phyloP scores from a whole-genome alignment of 2,888 invertebrate species.

The Sisyra nigra region DNA sequence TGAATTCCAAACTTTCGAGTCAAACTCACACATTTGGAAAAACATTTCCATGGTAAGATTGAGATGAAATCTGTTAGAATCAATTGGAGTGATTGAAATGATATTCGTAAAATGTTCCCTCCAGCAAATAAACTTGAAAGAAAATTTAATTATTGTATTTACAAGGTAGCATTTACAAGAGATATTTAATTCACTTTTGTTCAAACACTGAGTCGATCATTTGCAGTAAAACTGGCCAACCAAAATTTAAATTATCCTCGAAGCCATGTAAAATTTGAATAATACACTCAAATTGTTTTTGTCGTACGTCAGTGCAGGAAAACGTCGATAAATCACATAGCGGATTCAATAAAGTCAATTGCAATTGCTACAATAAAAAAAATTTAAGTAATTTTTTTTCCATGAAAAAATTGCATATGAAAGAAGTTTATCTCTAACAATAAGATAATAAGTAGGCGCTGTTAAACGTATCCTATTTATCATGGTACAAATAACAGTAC shows the following conservation, averaged over 20 bases:
- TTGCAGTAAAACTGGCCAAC: conserved; percentile 88
- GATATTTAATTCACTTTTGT: conserved; percentile 74
- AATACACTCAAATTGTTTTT: conserved; percentile 87
- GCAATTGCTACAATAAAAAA: conserved; percentile 40
- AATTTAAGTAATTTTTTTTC: conserved; percentile 3
- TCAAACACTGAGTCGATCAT: conserved; percentile 91
- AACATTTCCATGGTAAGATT: conserved; percentile 80
- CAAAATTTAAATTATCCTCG: conserved; percentile 82
- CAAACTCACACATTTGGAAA: conserved; percentile 79
- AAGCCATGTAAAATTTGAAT: conserved; percentile 83
- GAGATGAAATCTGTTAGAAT: conserved; percentile 90
- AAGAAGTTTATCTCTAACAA: conserved; percentile 12
- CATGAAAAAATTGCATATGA: background rate
- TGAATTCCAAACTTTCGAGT: conserved; percentile 94
- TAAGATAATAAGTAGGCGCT: no score
- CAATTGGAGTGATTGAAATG: conserved; percentile 90
- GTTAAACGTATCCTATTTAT: no score
- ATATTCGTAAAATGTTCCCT: conserved; percentile 80
- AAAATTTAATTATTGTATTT: conserved; percentile 8
- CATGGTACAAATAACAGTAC: no score
- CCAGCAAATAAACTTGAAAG: conserved; percentile 27
- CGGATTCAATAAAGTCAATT: conserved; percentile 73
- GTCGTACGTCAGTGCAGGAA: conserved; percentile 84
- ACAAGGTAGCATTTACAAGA: conserved; percentile 21
- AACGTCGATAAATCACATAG: conserved; percentile 79